These are phyloP conservation scores for Felis chaus DNA, from an alignment of 2,113 vertebrate genomes.

Conservation along the genomic window DNA sequence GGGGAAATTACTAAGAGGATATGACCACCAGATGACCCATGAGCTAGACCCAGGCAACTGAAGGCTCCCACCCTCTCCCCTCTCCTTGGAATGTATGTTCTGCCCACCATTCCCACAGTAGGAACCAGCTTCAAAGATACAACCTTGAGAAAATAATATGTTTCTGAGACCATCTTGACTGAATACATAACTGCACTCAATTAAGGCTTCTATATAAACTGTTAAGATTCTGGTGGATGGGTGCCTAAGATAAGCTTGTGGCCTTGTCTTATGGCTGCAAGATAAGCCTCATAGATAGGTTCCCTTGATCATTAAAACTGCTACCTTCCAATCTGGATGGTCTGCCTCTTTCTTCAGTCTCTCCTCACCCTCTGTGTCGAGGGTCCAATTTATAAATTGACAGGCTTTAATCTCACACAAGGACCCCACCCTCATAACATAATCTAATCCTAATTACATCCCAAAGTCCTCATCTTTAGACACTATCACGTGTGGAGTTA, in stretches of 20 bases:
- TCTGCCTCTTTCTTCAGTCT: not conserved
- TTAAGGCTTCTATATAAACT: not conserved
- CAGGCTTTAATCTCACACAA: not conserved
- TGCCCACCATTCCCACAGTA: not conserved
- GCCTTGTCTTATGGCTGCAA: not conserved
- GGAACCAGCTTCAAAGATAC: not conserved
- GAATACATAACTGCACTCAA: not conserved
- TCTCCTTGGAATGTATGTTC: not conserved
- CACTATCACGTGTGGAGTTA: not conserved
- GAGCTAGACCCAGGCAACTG: not conserved
- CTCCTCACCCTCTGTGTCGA: not conserved
- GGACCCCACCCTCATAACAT: not conserved
- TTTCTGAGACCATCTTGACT: not conserved
- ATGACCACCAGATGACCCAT: not conserved
- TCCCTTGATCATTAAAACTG: not conserved
- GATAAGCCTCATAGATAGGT: not conserved
- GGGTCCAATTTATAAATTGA: not conserved
- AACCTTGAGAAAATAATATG: not conserved
- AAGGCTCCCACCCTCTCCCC: not conserved
- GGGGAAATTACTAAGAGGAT: not conserved
- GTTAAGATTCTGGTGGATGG: not conserved
- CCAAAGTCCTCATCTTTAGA: not conserved
- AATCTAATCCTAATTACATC: not conserved
- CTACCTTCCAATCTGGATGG: not conserved
- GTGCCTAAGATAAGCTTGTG: not conserved